These are phyloP conservation scores for Numida meleagris DNA, from an alignment of 2,113 vertebrate genomes.

Conservation along the genomic window DNA sequence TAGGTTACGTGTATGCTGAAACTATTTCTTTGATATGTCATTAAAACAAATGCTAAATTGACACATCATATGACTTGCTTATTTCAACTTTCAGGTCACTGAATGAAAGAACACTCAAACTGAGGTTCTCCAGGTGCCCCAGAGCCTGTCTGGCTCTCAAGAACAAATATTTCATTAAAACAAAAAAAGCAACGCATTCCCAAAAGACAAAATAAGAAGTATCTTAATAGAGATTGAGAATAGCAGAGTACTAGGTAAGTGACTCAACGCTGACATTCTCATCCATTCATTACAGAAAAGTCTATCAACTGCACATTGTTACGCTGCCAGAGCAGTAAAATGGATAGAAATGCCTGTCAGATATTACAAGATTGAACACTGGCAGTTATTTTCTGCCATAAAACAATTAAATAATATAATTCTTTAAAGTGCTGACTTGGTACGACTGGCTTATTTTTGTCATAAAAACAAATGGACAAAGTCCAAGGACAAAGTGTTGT, in stretches of 20 bases:
- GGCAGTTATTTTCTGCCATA: neutral
- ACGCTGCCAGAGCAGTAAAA: neutral
- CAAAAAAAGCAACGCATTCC: neutral
- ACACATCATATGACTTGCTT: neutral
- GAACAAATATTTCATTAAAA: neutral
- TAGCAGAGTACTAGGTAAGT: neutral
- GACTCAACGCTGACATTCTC: neutral
- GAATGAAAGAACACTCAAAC: neutral
- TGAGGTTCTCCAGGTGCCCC: neutral
- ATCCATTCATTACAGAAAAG: neutral
- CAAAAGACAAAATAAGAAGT: neutral
- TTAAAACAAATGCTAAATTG: neutral
- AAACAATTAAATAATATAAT: neutral
- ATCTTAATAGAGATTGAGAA: neutral
- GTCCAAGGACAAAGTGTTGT: neutral
- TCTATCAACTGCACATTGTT: accelerated
- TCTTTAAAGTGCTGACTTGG: neutral
- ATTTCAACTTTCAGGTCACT: neutral
- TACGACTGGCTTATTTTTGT: neutral
- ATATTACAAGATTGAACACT: neutral
- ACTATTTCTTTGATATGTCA: neutral
- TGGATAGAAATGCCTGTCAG: neutral
- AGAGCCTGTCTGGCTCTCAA: neutral
- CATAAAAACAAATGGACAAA: neutral
- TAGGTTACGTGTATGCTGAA: neutral